These are phyloP conservation scores for Luperina testacea DNA, from an alignment of 2,888 invertebrate species.

Conservation along the genomic window DNA sequence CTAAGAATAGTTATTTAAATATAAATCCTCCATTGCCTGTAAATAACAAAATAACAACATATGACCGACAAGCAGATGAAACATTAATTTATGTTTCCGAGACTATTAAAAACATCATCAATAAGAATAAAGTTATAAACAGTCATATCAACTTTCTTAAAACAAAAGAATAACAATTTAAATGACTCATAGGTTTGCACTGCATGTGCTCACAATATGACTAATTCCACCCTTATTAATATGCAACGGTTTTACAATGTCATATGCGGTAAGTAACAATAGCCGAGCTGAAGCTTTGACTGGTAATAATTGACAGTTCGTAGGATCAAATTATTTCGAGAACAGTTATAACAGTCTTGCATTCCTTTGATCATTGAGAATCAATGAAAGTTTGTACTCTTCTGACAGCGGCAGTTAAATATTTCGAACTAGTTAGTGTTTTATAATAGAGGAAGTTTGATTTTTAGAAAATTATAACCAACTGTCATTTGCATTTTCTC, in stretches of 20 bases:
- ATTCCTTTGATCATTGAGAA: slow-evolving; percentile 10
- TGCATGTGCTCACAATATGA: slow-evolving; percentile 57
- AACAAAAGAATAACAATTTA: slow-evolving; percentile 37
- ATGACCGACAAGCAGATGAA: slow-evolving; percentile 2
- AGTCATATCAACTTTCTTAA: slow-evolving; percentile 36
- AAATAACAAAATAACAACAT: not conserved
- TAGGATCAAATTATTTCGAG: slow-evolving; percentile 28
- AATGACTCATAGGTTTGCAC: slow-evolving; percentile 48
- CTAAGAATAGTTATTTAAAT: not conserved
- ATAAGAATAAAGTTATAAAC: slow-evolving; percentile 15
- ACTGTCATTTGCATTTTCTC: not conserved
- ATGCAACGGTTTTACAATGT: slow-evolving; percentile 35
- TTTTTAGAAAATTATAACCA: not conserved
- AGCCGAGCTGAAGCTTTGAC: not conserved
- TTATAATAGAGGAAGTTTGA: not conserved
- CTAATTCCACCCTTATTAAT: slow-evolving; percentile 48
- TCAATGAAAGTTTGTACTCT: slow-evolving; percentile 20
- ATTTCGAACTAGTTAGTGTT: too few species aligned
- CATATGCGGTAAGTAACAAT: slow-evolving; percentile 9
- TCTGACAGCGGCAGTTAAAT: not conserved
- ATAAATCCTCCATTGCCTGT: not conserved
- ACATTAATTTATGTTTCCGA: slow-evolving; percentile 30
- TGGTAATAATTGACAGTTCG: slow-evolving; percentile 43
- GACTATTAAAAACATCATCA: slow-evolving; percentile 11
- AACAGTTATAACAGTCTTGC: not conserved